phyloP scores from a whole-genome alignment of 1,140 invertebrate genomes.

The Hormaphis cornu region DNA sequence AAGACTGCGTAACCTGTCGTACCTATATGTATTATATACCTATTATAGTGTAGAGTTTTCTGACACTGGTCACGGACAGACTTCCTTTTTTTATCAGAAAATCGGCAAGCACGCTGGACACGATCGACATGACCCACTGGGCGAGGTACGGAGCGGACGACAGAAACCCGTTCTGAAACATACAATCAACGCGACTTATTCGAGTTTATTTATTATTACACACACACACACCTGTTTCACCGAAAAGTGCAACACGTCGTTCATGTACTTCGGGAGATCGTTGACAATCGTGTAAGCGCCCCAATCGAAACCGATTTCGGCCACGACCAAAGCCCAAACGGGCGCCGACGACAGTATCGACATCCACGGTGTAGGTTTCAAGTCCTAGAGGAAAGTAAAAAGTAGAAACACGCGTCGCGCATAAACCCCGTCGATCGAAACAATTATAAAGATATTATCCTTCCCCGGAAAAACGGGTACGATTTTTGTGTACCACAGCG shows the following conservation, averaged over 20 bases:
- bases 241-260: slow-evolving; percentile 64
- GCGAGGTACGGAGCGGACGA: slow-evolving; percentile 52
- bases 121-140: slow-evolving; percentile 54
- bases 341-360: slow-evolving; percentile 63
- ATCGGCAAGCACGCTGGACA: slow-evolving; percentile 51
- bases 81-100: slow-evolving; percentile 49
- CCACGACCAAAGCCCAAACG: slow-evolving; percentile 61
- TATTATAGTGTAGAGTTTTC: slow-evolving; percentile 53
- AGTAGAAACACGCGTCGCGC: too few relatives aligned
- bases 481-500: too few relatives aligned
- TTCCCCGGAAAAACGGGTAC: not conserved
- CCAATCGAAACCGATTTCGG: slow-evolving; percentile 72
- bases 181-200: not conserved
- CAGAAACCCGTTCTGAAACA: slow-evolving; percentile 48
- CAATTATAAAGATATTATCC: too few relatives aligned
- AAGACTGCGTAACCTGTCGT: too few relatives aligned
- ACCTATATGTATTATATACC: slow-evolving; percentile 41
- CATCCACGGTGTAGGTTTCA: slow-evolving; percentile 52
- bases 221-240: slow-evolving; percentile 50
- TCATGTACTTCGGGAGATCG: slow-evolving; percentile 79
- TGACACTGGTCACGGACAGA: slow-evolving; percentile 48
- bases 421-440: too few relatives aligned
- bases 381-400: slow-evolving; percentile 29
- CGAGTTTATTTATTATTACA: not conserved
- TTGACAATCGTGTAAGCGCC: slow-evolving; percentile 77